Percentiles rank a stretch among this genome's conserved stretches.
Evolutionary conservation across 2,113 vertebrate genomes (phyloP).

Genomic region (Coptodon rendalli): DNA sequence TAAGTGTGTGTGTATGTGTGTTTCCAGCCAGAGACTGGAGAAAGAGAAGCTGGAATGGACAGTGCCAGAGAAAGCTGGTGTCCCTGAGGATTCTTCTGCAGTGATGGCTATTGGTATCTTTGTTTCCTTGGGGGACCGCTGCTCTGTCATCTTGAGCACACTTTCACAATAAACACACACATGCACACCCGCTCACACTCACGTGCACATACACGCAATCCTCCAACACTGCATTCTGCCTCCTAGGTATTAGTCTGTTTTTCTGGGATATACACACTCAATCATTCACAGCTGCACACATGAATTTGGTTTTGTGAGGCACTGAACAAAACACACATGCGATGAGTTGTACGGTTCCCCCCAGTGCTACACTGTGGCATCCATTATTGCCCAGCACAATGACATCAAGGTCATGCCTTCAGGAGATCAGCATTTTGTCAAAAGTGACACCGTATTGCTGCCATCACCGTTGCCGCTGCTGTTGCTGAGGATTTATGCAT

Average conservation of each 20-base stretch:
- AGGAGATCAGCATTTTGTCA: constrained; percentile 41
- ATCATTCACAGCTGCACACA: neutral
- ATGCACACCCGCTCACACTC: neutral
- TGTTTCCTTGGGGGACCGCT: neutral
- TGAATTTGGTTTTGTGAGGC: neutral
- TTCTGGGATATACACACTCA: neutral
- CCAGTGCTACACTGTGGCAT: neutral
- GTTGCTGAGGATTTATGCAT: constrained; percentile 17
- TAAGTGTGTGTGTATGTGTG: neutral
- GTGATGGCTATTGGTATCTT: constrained; percentile 45
- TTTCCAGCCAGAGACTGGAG: neutral
- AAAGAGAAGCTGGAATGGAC: constrained; percentile 8
- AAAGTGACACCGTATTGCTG: constrained; percentile 10
- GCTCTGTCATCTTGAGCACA: constrained; percentile 22
- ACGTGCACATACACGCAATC: neutral
- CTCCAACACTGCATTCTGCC: neutral
- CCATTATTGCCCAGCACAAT: constrained; percentile 15
- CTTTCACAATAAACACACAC: neutral
- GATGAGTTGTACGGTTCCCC: neutral
- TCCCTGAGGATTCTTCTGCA: constrained; percentile 30
- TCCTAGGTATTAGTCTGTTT: neutral
- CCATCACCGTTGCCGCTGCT: neutral
- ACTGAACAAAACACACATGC: neutral
- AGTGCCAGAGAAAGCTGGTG: neutral
- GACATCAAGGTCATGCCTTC: constrained; percentile 34